Evolutionary conservation across 2,888 invertebrate species (phyloP).

Genomic region (Magallana nippona): DNA sequence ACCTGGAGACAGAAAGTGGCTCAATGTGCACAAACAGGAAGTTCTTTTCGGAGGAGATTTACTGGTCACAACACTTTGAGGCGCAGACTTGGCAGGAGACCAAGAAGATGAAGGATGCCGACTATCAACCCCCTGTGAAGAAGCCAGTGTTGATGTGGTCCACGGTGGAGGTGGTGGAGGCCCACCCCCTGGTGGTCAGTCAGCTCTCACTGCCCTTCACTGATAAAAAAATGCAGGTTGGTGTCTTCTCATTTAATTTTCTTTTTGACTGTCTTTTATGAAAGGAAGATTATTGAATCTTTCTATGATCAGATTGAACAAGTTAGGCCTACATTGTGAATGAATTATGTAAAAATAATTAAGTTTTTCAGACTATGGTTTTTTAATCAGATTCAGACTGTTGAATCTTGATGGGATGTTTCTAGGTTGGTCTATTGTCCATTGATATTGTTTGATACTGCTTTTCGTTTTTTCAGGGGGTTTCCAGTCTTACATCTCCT

Average conservation of each 20-base stretch:
- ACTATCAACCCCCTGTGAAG: slow-evolving; percentile 43
- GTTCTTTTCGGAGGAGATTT: slow-evolving; percentile 88
- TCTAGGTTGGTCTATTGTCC: too few species aligned
- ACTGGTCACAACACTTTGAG: slow-evolving; percentile 83
- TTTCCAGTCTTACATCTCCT: too few species aligned
- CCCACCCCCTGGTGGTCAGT: slow-evolving; percentile 87
- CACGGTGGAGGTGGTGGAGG: slow-evolving; percentile 65
- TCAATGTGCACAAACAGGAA: slow-evolving; percentile 86
- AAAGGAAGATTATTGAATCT: too few species aligned
- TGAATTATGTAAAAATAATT: too few species aligned
- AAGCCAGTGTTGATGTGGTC: slow-evolving; percentile 56
- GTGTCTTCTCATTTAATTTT: neutral
- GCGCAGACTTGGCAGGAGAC: slow-evolving; percentile 44
- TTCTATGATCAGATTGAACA: too few species aligned
- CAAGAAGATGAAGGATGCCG: slow-evolving; percentile 37
- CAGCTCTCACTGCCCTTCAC: slow-evolving; percentile 84
- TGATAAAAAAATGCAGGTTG: slow-evolving; percentile 82
- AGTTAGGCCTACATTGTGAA: too few species aligned
- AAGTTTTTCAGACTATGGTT: too few species aligned
- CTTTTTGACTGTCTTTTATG: too few species aligned
- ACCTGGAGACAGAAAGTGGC: slow-evolving; percentile 91
- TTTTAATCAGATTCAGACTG: too few species aligned
- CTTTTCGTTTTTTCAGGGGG: too few species aligned
- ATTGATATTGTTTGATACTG: too few species aligned
- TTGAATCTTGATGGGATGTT: too few species aligned